These are phyloP conservation scores for Stenotaenia linearis DNA, from an alignment of 2,888 invertebrate genomes.

Conservation along the genomic window DNA sequence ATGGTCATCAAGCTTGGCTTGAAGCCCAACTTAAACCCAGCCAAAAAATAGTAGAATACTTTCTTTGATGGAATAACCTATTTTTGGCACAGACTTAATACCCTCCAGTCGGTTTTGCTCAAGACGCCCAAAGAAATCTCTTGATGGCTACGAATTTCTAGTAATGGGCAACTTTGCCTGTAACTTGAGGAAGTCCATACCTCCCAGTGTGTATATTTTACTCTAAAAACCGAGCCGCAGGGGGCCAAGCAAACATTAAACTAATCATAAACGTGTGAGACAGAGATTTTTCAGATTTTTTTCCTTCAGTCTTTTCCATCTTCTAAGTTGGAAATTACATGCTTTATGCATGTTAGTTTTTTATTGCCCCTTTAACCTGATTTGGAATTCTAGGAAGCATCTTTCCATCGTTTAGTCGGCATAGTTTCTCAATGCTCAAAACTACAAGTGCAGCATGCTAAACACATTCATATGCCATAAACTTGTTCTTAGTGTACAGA, in stretches of 20 bases:
- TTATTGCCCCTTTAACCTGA: neutral
- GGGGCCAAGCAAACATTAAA: too few relatives aligned
- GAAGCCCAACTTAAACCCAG: neutral
- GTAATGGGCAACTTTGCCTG: neutral
- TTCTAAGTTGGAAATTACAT: neutral
- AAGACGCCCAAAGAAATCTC: neutral
- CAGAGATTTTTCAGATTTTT: neutral
- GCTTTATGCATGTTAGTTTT: conserved; percentile 9
- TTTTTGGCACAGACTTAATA: neutral
- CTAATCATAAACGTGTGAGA: neutral
- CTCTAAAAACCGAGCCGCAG: too few relatives aligned
- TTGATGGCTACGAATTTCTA: neutral
- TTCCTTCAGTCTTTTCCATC: neutral
- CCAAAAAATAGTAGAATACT: neutral
- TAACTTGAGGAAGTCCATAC: too few relatives aligned
- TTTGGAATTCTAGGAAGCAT: neutral
- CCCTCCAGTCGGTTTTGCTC: too few relatives aligned
- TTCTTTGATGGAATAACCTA: neutral
- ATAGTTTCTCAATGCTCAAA: neutral
- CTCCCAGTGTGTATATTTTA: neutral
- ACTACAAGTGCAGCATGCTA: conserved; percentile 9
- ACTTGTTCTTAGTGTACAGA: neutral
- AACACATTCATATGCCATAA: conserved; percentile 9
- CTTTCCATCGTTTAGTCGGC: conserved; percentile 3
- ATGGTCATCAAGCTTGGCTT: neutral